These are phyloP conservation scores for Ascidia mentula DNA, from an alignment of 23 tunicate genomes.

Conservation along the genomic window DNA sequence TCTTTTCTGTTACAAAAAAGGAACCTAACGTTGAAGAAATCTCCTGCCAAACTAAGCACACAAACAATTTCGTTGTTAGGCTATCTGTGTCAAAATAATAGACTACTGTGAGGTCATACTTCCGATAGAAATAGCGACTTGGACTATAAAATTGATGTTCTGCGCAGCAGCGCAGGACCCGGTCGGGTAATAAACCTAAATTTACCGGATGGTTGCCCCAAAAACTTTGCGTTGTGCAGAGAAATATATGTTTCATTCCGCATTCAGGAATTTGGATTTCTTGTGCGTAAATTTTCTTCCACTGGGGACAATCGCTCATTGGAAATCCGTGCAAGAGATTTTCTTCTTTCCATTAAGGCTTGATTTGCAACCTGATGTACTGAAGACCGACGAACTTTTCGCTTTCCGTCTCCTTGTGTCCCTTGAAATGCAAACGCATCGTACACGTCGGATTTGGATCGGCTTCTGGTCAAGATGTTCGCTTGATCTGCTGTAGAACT, in stretches of 20 bases:
- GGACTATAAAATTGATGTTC: no score
- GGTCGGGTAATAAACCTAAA: no score
- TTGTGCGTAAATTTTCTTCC: not conserved
- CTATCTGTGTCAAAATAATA: no score
- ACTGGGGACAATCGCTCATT: not conserved
- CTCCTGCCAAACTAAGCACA: no score
- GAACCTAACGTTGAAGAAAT: no score
- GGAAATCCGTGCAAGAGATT: constrained; percentile 8
- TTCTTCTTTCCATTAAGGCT: not conserved
- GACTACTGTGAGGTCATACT: no score
- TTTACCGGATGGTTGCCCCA: no score
- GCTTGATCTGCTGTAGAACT: not conserved
- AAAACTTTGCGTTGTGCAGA: not conserved
- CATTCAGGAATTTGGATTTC: not conserved
- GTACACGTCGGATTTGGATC: not conserved
- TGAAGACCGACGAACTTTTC: constrained; percentile 10
- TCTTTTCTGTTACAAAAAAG: no score
- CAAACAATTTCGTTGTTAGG: no score
- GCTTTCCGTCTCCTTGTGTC: constrained; percentile 6
- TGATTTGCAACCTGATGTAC: not conserved
- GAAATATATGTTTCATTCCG: not conserved
- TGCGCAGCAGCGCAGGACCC: no score
- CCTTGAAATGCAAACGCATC: constrained; percentile 13
- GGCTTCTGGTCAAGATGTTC: not conserved
- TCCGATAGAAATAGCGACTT: no score